phyloP scores from a whole-genome alignment of 1,140 invertebrate genomes.

The Teleopsis dalmanni region DNA sequence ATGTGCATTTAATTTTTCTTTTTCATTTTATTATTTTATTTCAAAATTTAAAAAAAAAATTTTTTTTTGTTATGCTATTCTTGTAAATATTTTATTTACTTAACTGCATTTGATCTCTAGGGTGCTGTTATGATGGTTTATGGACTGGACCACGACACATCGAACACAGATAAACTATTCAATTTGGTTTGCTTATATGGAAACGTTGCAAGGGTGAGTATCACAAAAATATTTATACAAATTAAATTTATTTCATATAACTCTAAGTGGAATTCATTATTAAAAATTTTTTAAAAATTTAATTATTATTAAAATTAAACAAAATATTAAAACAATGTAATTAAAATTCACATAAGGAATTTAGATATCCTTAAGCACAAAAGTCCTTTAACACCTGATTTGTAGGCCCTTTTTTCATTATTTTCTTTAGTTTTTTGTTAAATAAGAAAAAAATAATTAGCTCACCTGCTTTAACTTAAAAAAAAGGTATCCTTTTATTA shows the following conservation, averaged over 20 bases:
- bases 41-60: too few species aligned
- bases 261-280: not conserved
- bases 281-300: too few species aligned
- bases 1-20: not conserved
- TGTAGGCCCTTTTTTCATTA: too few species aligned
- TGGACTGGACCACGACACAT: constrained; percentile 84
- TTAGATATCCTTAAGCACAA: too few species aligned
- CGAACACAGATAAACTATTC: constrained; percentile 96
- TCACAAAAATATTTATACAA: not conserved
- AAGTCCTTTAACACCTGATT: too few species aligned
- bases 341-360: too few species aligned
- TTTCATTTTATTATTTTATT: not conserved
- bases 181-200: constrained; percentile 98
- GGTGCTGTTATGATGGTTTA: constrained; percentile 97
- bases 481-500: too few species aligned
- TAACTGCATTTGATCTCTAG: constrained; percentile 26
- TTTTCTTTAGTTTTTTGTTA: too few species aligned
- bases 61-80: not conserved
- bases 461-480: too few species aligned
- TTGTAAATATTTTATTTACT: constrained; percentile 5
- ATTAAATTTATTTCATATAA: not conserved
- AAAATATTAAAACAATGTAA: too few species aligned
- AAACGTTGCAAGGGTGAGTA: constrained; percentile 88
- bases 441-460: too few species aligned
- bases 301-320: too few species aligned